Base-by-base conservation (phyloP, 2,113 vertebrate species). In the Thalassoma bifasciatum region DNA sequence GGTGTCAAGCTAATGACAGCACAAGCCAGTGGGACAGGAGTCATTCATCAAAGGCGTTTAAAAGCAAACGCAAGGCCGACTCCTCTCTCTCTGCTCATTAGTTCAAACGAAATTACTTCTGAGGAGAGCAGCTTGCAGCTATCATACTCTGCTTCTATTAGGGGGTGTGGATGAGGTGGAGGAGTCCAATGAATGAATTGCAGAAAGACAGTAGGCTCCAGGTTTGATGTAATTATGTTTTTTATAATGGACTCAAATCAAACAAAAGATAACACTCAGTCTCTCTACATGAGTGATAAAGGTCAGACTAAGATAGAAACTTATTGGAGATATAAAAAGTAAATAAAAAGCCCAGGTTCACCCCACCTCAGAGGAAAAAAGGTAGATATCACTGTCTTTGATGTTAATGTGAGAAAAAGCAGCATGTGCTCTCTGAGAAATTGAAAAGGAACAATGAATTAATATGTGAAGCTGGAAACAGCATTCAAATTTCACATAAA, bases 31-130 rank as follows among this genome's bases (percentile, higher is more conserved):
- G 88, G 90, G 92, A 92, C 88, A 84, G 79, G 81, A 84, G 81
- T 80, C 90, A 84, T 93, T 93, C 91, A 92, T 94, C 94, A 94
- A 88, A 92, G 89, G 85, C 66, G 75, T 88, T 92, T 92, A 86
- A 90, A 87, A 81, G 63, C 77, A 85, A 85, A 82, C 10, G 44
- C 42, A 2, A 60, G 71, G 54, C 76, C 10, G 46, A 38, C 69
- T 66, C 52, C 68, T 86, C 83, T 84, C 84, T 70, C 79, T 79
- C 72, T 52, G 66, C 90, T 94, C 88, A 90, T 93, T 94, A 93
- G 86, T 82, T 88, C 75, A 81, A 85, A 88, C 82, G 69, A 88
- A 93, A 93, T 93, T 71, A 92, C 83, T 90, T 91, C 68, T 70
- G 90, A 86, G 86, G 64, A 77, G 60, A 84, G 84, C 70, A 34